These are phyloP conservation scores for Trichacis sp. DNA, from an alignment of 2,888 invertebrate species.

Conservation along the genomic window DNA sequence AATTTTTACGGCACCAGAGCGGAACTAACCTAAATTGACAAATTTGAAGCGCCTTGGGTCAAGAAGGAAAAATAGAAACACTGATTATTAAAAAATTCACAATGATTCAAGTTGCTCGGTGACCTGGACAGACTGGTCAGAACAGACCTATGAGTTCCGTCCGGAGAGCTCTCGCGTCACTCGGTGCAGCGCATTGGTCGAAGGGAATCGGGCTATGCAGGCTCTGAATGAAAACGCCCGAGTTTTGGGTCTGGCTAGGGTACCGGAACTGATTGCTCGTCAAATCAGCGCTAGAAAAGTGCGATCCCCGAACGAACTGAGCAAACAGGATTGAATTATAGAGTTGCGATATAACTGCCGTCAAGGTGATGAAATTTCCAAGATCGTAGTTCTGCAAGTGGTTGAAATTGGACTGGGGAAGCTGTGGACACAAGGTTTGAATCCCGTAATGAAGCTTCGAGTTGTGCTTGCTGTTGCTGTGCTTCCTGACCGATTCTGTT, in stretches of 20 bases:
- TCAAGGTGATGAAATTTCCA: slow-evolving; percentile 50
- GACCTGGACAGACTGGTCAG: slow-evolving; percentile 55
- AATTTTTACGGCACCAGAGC: slow-evolving; percentile 58
- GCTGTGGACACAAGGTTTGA: too few relatives aligned
- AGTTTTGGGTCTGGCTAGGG: slow-evolving; percentile 57
- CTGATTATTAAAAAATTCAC: too few relatives aligned
- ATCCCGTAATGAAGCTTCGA: slow-evolving; percentile 35
- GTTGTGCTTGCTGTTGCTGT: slow-evolving; percentile 18
- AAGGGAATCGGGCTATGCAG: slow-evolving; percentile 57
- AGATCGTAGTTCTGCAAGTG: slow-evolving; percentile 58
- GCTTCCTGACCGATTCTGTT: slow-evolving; percentile 55
- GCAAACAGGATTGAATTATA: slow-evolving; percentile 57
- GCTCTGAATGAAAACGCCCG: slow-evolving; percentile 57
- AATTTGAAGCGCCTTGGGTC: slow-evolving; percentile 4
- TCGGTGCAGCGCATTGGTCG: slow-evolving; percentile 57
- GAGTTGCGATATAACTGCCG: slow-evolving; percentile 56
- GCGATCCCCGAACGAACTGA: slow-evolving; percentile 55
- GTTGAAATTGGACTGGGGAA: slow-evolving; percentile 52
- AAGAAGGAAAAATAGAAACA: too few relatives aligned
- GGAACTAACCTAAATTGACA: not conserved
- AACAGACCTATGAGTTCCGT: too few relatives aligned
- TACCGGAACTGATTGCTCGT: slow-evolving; percentile 53
- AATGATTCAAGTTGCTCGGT: slow-evolving; percentile 55
- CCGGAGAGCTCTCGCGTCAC: slow-evolving; percentile 56
- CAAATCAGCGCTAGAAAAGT: slow-evolving; percentile 52